Conservation (phyloP, 2,113 vertebrate genomes). For the Mirounga angustirostris region DNA sequence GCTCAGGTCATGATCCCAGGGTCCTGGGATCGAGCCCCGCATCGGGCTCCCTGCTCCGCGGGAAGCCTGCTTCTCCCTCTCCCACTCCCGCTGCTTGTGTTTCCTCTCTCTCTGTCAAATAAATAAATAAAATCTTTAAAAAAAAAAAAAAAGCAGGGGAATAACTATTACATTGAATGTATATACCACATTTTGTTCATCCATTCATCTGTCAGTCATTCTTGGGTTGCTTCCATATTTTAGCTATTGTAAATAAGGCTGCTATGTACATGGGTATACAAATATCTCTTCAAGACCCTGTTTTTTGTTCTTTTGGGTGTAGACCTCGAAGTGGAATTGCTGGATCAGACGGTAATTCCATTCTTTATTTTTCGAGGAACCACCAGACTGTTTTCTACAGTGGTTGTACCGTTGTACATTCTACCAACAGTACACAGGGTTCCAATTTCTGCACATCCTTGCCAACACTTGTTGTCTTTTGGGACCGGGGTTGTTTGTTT, state of each 20-base stretch:
- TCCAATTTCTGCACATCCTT: neutral
- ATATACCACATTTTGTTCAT: neutral
- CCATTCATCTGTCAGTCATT: neutral
- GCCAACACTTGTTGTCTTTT: neutral
- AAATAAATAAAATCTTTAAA: too few species aligned
- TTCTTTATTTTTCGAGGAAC: neutral
- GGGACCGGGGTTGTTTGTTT: neutral
- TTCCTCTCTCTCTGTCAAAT: too few species aligned
- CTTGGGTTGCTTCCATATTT: neutral
- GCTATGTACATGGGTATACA: neutral
- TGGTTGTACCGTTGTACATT: neutral
- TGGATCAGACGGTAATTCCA: neutral
- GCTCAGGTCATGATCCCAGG: too few species aligned
- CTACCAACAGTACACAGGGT: neutral
- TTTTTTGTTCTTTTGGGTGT: neutral
- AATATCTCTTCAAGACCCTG: neutral
- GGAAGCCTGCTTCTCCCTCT: too few species aligned
- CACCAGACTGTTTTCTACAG: neutral
- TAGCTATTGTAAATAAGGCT: neutral
- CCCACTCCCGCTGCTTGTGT: too few species aligned
- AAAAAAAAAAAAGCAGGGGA: neutral
- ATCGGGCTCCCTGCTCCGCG: too few species aligned
- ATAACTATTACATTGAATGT: neutral
- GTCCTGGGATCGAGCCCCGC: too few species aligned
- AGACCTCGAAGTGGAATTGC: neutral